Conservation (phyloP, 1,140 invertebrate species). For the Cydia strobilella region DNA sequence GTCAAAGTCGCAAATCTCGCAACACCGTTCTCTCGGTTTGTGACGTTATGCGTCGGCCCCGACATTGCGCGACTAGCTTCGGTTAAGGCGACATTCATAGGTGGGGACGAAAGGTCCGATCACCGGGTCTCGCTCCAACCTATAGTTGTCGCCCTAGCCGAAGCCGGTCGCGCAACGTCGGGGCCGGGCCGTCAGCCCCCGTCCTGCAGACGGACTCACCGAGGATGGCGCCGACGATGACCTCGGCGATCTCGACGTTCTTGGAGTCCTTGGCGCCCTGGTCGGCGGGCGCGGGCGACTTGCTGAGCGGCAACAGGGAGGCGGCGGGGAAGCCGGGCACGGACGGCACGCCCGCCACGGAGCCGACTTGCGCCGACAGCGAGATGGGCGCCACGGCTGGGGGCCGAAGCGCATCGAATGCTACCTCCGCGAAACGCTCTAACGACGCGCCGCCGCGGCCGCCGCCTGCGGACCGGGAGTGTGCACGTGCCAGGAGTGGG, state of each 20-base stretch:
- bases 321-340: slow-evolving; percentile 84
- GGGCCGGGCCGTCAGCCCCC: too few relatives aligned
- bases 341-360: slow-evolving; percentile 83
- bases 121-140: too few relatives aligned
- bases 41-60: too few relatives aligned
- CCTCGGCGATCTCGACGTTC: slow-evolving; percentile 96
- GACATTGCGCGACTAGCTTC: too few relatives aligned
- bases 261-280: slow-evolving; percentile 87
- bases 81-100: too few relatives aligned
- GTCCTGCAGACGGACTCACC: too few relatives aligned
- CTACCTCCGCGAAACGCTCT: slow-evolving; percentile 85
- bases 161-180: too few relatives aligned
- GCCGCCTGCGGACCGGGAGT: slow-evolving; percentile 39
- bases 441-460: slow-evolving; percentile 83
- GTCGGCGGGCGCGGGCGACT: slow-evolving; percentile 91
- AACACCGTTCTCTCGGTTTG: too few relatives aligned
- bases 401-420: slow-evolving; percentile 86
- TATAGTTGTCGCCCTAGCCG: too few relatives aligned
- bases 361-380: slow-evolving; percentile 88
- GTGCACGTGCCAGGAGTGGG: slow-evolving; percentile 36
- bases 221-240: slow-evolving; percentile 97
- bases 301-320: slow-evolving; percentile 90
- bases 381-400: slow-evolving; percentile 85
- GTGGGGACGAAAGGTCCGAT: too few relatives aligned
- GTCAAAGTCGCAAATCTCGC: too few relatives aligned